Percentiles rank a stretch among this genome's conserved stretches.
phyloP scores from a whole-genome alignment of 2,888 invertebrate genomes.

The Ornithoptera priamus region DNA sequence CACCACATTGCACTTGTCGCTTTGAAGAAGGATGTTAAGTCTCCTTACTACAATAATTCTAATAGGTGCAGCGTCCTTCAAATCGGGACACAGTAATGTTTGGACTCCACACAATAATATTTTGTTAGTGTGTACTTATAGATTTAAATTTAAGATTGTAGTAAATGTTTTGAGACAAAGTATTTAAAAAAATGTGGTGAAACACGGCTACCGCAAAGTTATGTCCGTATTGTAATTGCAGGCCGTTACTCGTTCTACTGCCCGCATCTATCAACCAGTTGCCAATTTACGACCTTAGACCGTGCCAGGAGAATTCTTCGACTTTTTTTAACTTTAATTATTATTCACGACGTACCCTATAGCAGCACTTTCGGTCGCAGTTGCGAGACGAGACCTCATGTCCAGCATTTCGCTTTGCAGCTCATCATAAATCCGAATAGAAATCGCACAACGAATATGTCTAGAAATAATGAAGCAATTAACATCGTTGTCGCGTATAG shows the following conservation, averaged over 20 bases:
- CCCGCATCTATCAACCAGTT: slow-evolving; percentile 7
- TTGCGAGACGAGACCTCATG: background rate
- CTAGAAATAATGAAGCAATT: slow-evolving; percentile 35
- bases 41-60: no score
- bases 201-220: slow-evolving; percentile 4
- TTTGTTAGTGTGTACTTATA: no score
- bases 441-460: slow-evolving; percentile 33
- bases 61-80: no score
- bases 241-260: slow-evolving; percentile 8
- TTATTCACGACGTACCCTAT: slow-evolving; percentile 18
- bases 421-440: slow-evolving; percentile 24
- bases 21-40: no score
- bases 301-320: slow-evolving; percentile 15
- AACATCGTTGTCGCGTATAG: slow-evolving; percentile 30
- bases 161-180: background rate
- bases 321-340: slow-evolving; percentile 17
- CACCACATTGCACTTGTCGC: no score
- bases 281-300: slow-evolving; percentile 12
- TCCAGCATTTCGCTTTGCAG: slow-evolving; percentile 3
- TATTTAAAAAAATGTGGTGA: background rate
- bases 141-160: no score
- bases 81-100: no score
- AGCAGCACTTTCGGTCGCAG: slow-evolving; percentile 17
- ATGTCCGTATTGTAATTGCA: slow-evolving; percentile 1
- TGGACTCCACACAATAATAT: no score